phyloP scores from a whole-genome alignment of 2,113 vertebrate species.

The Psilopsiagon aurifrons region DNA sequence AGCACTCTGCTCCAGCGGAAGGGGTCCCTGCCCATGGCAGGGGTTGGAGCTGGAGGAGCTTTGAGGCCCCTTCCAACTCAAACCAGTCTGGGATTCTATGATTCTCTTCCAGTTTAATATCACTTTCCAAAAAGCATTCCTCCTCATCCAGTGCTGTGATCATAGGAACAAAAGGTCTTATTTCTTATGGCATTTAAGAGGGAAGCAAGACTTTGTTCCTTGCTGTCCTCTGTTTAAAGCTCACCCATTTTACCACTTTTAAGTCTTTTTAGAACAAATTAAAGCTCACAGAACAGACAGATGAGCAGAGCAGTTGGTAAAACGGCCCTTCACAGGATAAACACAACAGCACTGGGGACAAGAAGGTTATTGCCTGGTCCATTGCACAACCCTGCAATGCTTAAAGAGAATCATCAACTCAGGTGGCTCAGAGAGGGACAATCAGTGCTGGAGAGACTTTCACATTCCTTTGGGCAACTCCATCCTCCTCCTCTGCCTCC shows the following conservation, averaged over 20 bases:
- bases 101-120: neutral
- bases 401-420: neutral
- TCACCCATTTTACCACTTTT: neutral
- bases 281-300: neutral
- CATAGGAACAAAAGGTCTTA: neutral
- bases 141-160: neutral
- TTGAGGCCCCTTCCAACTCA: neutral
- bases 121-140: neutral
- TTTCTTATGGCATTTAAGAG: neutral
- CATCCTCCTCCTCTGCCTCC: neutral
- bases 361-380: neutral
- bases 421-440: neutral
- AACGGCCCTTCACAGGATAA: neutral
- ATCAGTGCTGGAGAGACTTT: neutral
- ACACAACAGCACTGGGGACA: neutral
- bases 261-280: neutral
- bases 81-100: neutral
- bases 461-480: fast-evolving
- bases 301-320: neutral
- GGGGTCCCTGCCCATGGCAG: no score
- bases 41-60: neutral
- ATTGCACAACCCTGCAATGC: neutral
- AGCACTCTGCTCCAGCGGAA: no score
- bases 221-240: neutral
- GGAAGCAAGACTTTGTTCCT: neutral